Evolutionary conservation across 2,113 vertebrate genomes (phyloP).

Genomic region (Nansenia antarctica): DNA sequence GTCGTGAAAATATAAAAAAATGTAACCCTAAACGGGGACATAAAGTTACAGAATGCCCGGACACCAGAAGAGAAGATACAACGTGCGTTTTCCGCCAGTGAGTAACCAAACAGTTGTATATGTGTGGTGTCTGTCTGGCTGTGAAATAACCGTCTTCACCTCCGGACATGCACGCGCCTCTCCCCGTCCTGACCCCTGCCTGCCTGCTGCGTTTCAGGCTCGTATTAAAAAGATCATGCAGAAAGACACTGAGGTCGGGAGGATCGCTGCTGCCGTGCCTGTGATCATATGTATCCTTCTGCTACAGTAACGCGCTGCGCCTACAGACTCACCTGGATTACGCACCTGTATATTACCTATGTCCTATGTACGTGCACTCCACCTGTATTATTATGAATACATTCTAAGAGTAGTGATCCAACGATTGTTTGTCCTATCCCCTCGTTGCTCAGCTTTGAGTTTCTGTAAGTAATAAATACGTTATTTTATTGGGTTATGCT

Average conservation of each 20-base stretch:
- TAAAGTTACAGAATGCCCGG: slow-evolving; percentile 63
- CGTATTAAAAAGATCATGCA: slow-evolving; percentile 80
- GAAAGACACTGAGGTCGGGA: slow-evolving; percentile 75
- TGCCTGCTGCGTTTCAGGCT: slow-evolving; percentile 47
- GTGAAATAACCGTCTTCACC: neutral
- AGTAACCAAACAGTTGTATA: slow-evolving; percentile 39
- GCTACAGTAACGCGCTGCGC: neutral
- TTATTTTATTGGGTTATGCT: no score
- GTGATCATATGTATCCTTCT: slow-evolving; percentile 78
- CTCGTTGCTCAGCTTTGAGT: no score
- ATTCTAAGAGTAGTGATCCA: no score
- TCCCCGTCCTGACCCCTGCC: neutral
- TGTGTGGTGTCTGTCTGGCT: neutral
- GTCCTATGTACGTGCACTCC: neutral
- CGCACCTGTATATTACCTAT: neutral
- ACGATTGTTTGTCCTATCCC: no score
- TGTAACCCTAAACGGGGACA: slow-evolving; percentile 34
- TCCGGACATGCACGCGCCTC: neutral
- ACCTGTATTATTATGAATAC: neutral
- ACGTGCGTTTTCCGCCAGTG: slow-evolving; percentile 73
- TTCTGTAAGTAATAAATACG: neutral
- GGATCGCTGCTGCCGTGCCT: slow-evolving; percentile 73
- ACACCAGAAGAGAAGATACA: slow-evolving; percentile 70
- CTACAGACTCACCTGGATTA: neutral
- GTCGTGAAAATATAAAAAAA: slow-evolving; percentile 38